Percentiles rank a stretch among this genome's conserved stretches.
These are phyloP conservation scores for Seriola rivoliana DNA, from an alignment of 2,113 vertebrate genomes.

Conservation along the genomic window DNA sequence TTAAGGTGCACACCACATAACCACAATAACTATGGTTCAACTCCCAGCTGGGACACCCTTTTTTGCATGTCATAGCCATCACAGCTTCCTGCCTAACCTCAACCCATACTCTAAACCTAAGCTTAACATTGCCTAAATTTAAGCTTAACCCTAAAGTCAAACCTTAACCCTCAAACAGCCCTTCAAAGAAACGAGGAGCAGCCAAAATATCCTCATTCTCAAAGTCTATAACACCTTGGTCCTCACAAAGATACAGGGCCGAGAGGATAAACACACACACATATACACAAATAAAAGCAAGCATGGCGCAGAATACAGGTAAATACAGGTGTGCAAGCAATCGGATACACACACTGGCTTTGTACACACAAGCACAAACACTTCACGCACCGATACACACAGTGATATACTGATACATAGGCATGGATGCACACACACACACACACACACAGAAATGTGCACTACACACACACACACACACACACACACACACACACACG, in stretches of 20 bases:
- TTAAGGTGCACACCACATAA: too few species aligned
- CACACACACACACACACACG: not conserved
- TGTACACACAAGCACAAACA: not conserved
- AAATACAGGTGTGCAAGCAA: constrained; percentile 42
- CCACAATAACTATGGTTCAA: too few species aligned
- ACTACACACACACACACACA: not conserved
- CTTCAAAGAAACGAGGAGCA: too few species aligned
- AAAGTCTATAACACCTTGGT: not conserved
- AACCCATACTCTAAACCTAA: too few species aligned
- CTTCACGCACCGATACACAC: not conserved
- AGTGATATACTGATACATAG: not conserved
- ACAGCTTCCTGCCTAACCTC: too few species aligned
- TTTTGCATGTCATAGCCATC: too few species aligned
- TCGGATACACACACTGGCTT: not conserved
- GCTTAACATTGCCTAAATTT: not conserved
- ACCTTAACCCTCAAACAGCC: too few species aligned
- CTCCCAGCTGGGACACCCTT: too few species aligned
- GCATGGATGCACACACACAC: not conserved
- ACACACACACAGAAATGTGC: not conserved
- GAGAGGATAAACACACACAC: not conserved
- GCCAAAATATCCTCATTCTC: not conserved
- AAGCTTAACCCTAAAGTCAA: not conserved
- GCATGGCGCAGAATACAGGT: constrained; percentile 2
- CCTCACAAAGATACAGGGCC: not conserved
- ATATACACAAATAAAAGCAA: constrained; percentile 1